Base-by-base conservation (phyloP, 2,113 vertebrate species). In the Hypocryptadius cinnamomeus region DNA sequence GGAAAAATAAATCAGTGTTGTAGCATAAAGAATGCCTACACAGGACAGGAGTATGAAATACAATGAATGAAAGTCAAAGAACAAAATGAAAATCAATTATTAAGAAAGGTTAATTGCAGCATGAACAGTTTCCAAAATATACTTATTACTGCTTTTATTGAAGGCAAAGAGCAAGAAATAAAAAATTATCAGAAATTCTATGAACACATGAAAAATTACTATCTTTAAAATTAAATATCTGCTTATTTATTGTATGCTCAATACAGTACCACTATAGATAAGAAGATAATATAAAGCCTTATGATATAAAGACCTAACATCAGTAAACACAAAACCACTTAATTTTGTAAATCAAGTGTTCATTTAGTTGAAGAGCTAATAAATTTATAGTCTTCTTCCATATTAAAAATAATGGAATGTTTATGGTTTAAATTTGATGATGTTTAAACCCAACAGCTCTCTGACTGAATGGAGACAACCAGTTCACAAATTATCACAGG, bases 61-160 rank as follows among this genome's bases (percentile, higher is more conserved):
- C 57, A 84, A 65, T 53, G 8, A 94, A 88, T 65, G 28, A 13
- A 88, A 89, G 83, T 31, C 57, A 89, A 96, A 92, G 51, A 88
- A 92, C 13, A 74, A 93, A 85, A 92, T 70, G 22, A 96, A 96
- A 92, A 95, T 86, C 44, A 87, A 68, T 79, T 5, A 78, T 63
- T 64, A 40, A 59, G 89, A 95, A 85, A 89, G 66, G 54, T 79
- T 93, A 79, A 85, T 65, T 80, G 68, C 64, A 68, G 28, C 47
- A 65, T 65, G 53, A 92, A 73, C 70, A 39, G 57, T 92, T 95
- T 94, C 57, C 61, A 93, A 96, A 94, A 93, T 77, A 91, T 25
- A 90, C 57, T 84, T 93, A 82, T 78, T 90, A 80, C 57, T 76
- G 56, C 20, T 79, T 90, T 94, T 93, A 78, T 80, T 4, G 3